phyloP scores from a whole-genome alignment of 2,113 vertebrate genomes.

The Poeciliopsis retropinna region DNA sequence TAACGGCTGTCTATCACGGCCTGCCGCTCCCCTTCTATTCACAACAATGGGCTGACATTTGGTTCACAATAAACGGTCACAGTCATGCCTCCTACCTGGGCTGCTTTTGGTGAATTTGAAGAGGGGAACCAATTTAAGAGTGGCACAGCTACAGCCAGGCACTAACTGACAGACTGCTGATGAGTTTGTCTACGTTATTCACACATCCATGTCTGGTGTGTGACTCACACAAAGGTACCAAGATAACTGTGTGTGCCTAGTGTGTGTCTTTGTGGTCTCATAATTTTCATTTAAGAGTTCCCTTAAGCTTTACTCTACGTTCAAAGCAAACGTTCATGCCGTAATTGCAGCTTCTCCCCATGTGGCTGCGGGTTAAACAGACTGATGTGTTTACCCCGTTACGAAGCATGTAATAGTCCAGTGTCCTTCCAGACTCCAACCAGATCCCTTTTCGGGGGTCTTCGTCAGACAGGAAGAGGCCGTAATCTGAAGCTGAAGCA shows the following conservation, averaged over 20 bases:
- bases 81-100: constrained; percentile 67
- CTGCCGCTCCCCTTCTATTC: constrained; percentile 42
- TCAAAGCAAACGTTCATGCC: constrained; percentile 6
- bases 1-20: constrained; percentile 64
- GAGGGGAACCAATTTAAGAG: constrained; percentile 47
- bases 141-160: constrained; percentile 32
- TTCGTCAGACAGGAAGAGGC: constrained; percentile 93
- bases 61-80: constrained; percentile 69
- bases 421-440: constrained; percentile 91
- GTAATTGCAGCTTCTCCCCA: background rate
- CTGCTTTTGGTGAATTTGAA: constrained; percentile 56
- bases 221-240: constrained; percentile 1
- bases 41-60: constrained; percentile 64
- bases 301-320: constrained; percentile 9
- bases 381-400: constrained; percentile 85
- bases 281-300: background rate
- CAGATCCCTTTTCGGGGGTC: constrained; percentile 96
- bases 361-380: constrained; percentile 1
- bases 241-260: background rate
- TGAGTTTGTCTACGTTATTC: constrained; percentile 14
- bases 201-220: constrained; percentile 3
- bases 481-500: constrained; percentile 90
- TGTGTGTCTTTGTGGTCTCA: background rate
- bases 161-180: constrained; percentile 20
- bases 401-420: constrained; percentile 97